Percentiles rank a stretch among this genome's conserved stretches.
Conservation (phyloP, 2,797 vertebrate species). For the Aulostomus chinensis region DNA sequence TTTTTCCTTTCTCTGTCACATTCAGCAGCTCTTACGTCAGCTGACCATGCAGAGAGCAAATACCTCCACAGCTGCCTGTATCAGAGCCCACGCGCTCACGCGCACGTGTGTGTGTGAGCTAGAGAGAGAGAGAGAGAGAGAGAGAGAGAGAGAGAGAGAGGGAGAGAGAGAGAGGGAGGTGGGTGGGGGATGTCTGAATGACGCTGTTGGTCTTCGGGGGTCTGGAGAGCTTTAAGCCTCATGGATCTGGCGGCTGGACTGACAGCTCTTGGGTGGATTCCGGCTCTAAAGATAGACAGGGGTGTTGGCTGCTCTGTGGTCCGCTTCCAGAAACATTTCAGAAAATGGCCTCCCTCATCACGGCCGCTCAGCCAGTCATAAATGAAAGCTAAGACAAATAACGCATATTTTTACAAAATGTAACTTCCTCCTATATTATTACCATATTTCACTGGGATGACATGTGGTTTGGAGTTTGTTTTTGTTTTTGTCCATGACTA, state of each 20-base stretch:
- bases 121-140: no score
- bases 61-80: constrained; percentile 26
- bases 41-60: constrained; percentile 44
- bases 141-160: no score
- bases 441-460: constrained; percentile 71
- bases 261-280: constrained; percentile 80
- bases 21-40: constrained; percentile 39
- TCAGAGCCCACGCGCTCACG: no score
- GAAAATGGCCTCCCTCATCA: constrained; percentile 69
- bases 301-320: constrained; percentile 80
- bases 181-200: constrained; percentile 36
- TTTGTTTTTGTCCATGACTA: constrained; percentile 56
- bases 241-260: constrained; percentile 61
- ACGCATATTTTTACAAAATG: constrained; percentile 77
- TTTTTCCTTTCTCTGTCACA: constrained; percentile 19
- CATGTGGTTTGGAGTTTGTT: constrained; percentile 69
- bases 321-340: constrained; percentile 69
- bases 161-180: no score
- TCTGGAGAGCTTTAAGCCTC: constrained; percentile 65
- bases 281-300: constrained; percentile 82
- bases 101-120: constrained; percentile 5
- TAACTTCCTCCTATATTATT: constrained; percentile 80
- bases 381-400: constrained; percentile 77
- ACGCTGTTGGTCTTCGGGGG: constrained; percentile 64
- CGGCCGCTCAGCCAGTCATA: constrained; percentile 46